Conservation (phyloP, 1,140 invertebrate genomes). For the Danaus melanippus region DNA sequence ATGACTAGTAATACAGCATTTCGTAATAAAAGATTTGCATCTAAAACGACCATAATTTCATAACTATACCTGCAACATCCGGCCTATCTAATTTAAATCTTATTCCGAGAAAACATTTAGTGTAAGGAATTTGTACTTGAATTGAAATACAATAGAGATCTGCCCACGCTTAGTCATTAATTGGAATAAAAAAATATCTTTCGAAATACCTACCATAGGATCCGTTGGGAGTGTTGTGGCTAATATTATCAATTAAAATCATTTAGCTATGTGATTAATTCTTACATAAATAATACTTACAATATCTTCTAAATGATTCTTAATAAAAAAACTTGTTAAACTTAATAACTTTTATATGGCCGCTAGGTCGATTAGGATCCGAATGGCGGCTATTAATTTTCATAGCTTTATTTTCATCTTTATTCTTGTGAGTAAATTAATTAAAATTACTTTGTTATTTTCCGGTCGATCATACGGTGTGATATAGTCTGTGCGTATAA, state of each 20-base stretch:
- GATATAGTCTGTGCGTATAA: not conserved
- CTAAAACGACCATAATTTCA: slow-evolving; percentile 42
- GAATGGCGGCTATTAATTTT: no score
- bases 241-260: no score
- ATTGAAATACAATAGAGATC: slow-evolving; percentile 45
- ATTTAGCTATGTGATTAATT: no score
- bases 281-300: no score
- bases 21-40: slow-evolving; percentile 28
- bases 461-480: no score
- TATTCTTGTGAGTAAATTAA: no score
- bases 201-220: slow-evolving; percentile 3
- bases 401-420: no score
- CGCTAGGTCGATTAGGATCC: no score
- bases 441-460: no score
- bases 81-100: slow-evolving; percentile 47
- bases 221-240: slow-evolving; percentile 9
- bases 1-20: slow-evolving; percentile 20
- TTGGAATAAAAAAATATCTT: slow-evolving; percentile 14
- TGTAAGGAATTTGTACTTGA: slow-evolving; percentile 44
- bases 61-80: slow-evolving; percentile 47
- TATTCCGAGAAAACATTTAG: slow-evolving; percentile 56
- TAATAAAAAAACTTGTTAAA: no score
- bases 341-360: no score
- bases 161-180: slow-evolving; percentile 38
- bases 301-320: no score